Evolutionary conservation across 2,888 invertebrate species (phyloP).

Genomic region (Galeruca laticollis): DNA sequence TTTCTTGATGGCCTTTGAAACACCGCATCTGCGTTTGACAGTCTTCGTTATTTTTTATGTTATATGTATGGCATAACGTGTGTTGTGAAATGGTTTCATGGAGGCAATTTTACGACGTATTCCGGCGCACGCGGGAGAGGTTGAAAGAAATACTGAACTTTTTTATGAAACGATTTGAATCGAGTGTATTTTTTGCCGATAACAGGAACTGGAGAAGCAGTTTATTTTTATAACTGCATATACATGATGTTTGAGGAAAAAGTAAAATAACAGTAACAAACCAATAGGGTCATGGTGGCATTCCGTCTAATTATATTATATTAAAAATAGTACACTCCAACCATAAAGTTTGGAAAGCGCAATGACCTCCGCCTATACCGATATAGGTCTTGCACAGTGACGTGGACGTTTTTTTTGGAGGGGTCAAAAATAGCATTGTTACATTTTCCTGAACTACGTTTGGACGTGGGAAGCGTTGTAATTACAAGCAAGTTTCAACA

Average conservation of each 20-base stretch:
- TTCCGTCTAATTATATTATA: too few species aligned
- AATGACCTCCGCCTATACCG: too few species aligned
- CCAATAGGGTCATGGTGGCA: too few species aligned
- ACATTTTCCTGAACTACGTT: too few species aligned
- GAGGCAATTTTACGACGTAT: slow-evolving; percentile 15
- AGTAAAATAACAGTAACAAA: too few species aligned
- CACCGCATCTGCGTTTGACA: slow-evolving; percentile 19
- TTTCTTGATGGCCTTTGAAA: slow-evolving; percentile 21
- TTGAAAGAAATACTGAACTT: slow-evolving; percentile 18
- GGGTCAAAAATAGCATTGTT: too few species aligned
- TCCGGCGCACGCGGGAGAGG: neutral
- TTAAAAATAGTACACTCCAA: too few species aligned
- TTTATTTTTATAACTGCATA: neutral
- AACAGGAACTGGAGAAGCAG: neutral
- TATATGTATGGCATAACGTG: slow-evolving; percentile 11
- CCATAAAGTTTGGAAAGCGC: too few species aligned
- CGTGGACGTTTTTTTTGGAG: too few species aligned
- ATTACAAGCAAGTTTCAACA: too few species aligned
- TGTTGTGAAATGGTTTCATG: slow-evolving; percentile 21
- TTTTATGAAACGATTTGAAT: slow-evolving; percentile 22
- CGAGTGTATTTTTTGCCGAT: slow-evolving; percentile 10
- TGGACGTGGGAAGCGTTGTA: too few species aligned
- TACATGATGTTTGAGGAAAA: neutral
- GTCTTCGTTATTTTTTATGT: slow-evolving; percentile 23
- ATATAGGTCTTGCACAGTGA: too few species aligned